These are phyloP conservation scores for Conchocele bisecta DNA, from an alignment of 2,888 invertebrate genomes.

Conservation along the genomic window DNA sequence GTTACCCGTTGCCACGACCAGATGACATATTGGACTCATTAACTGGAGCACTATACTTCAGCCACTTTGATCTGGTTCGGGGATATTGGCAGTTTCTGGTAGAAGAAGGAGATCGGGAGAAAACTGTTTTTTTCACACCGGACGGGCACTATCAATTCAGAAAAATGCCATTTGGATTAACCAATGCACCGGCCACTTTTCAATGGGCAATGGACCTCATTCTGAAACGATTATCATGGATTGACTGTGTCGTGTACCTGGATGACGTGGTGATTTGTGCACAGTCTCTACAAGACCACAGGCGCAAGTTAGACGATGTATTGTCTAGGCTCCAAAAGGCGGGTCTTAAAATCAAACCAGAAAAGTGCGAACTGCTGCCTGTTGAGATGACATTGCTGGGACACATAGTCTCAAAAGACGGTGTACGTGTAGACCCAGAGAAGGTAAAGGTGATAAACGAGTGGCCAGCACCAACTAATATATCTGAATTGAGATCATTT, in stretches of 20 bases:
- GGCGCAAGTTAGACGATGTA: slow-evolving; percentile 1
- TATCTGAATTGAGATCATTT: slow-evolving; percentile 7
- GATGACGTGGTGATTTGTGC: slow-evolving; percentile 23
- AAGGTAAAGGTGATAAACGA: slow-evolving; percentile 12
- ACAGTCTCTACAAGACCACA: slow-evolving; percentile 8
- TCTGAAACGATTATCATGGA: slow-evolving; percentile 11
- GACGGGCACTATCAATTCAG: slow-evolving; percentile 15
- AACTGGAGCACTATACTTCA: slow-evolving; percentile 2
- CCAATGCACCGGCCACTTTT: slow-evolving; percentile 11
- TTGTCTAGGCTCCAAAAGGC: background rate
- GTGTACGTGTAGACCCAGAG: slow-evolving; percentile 7
- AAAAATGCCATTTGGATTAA: slow-evolving; percentile 10
- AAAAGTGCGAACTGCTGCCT: slow-evolving; percentile 18
- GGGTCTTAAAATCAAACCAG: slow-evolving; percentile 18
- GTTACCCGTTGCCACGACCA: slow-evolving; percentile 1
- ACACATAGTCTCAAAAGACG: slow-evolving; percentile 10
- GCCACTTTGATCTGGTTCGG: background rate
- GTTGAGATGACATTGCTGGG: slow-evolving; percentile 3
- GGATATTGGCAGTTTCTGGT: slow-evolving; percentile 22
- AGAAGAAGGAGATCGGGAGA: background rate
- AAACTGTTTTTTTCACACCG: slow-evolving; percentile 13
- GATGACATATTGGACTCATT: slow-evolving; percentile 14
- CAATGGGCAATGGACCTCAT: slow-evolving; percentile 17
- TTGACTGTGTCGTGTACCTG: slow-evolving; percentile 7
- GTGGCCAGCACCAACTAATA: slow-evolving; percentile 5